Evolutionary conservation across 2,888 invertebrate species (phyloP), one percentile per base, ranked within the genome.

Genomic region (Seira musarum): DNA sequence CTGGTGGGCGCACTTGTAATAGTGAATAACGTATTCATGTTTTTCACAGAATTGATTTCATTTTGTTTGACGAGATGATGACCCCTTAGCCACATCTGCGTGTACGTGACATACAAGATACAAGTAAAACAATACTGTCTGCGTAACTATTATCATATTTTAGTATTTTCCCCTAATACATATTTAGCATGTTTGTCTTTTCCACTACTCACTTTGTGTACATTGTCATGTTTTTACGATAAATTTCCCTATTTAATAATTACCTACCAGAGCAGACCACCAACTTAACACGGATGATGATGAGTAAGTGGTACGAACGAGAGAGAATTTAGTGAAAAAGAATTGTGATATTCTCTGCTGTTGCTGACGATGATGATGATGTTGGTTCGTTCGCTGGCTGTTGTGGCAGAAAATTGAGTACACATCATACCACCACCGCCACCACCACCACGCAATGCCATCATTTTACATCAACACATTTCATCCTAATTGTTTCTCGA

Each of bases 341-440:
- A 53, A 17, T 53, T n/a, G n/a, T 53, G 15, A 8, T 3, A 53
- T 53, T 8, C 3, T 30, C 2, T 30, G 30, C 2, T 30, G n/a
- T n/a, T n/a, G n/a, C n/a, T n/a, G n/a, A 30, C 30, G 30, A 30
- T 30, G 30, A 30, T 30, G 30, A 30, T 5, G 30, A 5, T 8
- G 30, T 30, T 30, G 30, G 30, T 30, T 53, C 6, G 53, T 13
- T 13, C 53, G 53, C 53, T 53, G 53, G 15, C 53, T 53, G 15
- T 53, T 53, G 53, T 53, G 53, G 53, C 53, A 53, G 15, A 53
- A 53, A 53, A 53, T 53, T 53, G 53, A 53, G 53, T 53, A 53
- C 53, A 53, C 40, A 68, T 60, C 60, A 24, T 19, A 22, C 72
- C 53, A 53, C 72, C 65, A 64, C 72, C 53, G 25, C 72, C 65